These are phyloP conservation scores for Dicaeum eximium DNA, from an alignment of 2,113 vertebrate genomes.

Conservation along the genomic window DNA sequence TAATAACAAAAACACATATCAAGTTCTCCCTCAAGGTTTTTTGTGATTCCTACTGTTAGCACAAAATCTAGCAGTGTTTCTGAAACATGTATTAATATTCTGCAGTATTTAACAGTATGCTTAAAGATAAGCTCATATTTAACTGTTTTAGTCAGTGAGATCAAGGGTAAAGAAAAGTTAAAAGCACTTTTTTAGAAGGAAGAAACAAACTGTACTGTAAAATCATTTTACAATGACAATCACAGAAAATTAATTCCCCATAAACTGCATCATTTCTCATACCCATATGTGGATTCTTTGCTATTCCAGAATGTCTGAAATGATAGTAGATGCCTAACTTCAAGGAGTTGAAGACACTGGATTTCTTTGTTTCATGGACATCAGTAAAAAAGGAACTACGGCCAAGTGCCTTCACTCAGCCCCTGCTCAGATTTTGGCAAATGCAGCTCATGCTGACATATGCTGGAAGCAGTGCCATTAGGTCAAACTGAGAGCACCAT, in stretches of 20 bases:
- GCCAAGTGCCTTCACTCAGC: background rate
- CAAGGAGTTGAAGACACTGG: rapidly evolving
- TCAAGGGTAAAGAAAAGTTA: background rate
- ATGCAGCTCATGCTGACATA: background rate
- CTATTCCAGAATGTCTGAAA: background rate
- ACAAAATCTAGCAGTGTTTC: background rate
- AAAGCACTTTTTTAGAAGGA: background rate
- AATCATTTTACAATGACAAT: background rate
- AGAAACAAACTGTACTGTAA: background rate
- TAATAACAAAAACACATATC: background rate
- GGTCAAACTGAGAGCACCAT: background rate
- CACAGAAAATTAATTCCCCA: background rate
- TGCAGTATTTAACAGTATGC: background rate
- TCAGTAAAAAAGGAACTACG: background rate
- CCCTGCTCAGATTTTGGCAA: background rate
- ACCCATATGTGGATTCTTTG: background rate
- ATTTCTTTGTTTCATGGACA: background rate
- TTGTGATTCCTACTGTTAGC: background rate
- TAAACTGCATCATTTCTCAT: background rate
- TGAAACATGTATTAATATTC: background rate
- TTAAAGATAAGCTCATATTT: background rate
- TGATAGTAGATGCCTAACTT: background rate
- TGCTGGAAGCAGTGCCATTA: background rate
- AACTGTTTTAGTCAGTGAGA: background rate
- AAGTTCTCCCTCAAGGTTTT: background rate